Evolutionary conservation across 1,140 invertebrate genomes (phyloP), one percentile per base, ranked within the genome.

Genomic region (Drosophila nikananu): DNA sequence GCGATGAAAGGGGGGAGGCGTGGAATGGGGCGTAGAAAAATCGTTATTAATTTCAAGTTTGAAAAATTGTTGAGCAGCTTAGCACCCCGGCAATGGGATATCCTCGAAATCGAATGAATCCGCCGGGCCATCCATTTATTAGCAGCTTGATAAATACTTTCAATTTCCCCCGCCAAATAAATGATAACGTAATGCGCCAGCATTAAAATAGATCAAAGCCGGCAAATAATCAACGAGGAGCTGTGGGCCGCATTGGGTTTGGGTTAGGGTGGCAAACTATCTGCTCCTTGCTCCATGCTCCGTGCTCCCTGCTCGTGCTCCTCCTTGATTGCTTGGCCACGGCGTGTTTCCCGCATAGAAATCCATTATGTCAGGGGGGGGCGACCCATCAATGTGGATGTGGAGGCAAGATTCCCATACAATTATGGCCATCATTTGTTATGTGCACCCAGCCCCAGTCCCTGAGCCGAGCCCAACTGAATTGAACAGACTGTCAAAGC

Each of bases 101-200:
- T 65, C 7, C 15, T 17, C 41, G 70, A 49, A 59, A 72, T 71
- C 66, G 41, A 71, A 79, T 72, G 77, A 70, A 86, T 76, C 66
- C 76, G 78, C 61, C 76, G 80, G 70, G 65, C 74, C 74, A 89
- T 89, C 80, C 86, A 89, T 89, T 89, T 89, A 89, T 89, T 89
- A 89, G 86, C 86, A 90, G 72, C 71, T 83, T 89, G 86, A 89
- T 89, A 89, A 89, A 89, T 89, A 90, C 86, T 89, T 89, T 89
- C 86, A 89, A 89, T 89, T 89, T 89, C 89, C 78, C 78, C 75
- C 75, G 67, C 86, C 83, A 83, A 87, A 87, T 87, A 77, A 86
- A 86, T 86, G 83, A 86, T 86, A 86, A 76, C 83, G 83, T 86
- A 86, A 86, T 86, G 83, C 83, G 70, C 79, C 46, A 35, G 75